These are phyloP conservation scores for Leptura quadrifasciata DNA, from an alignment of 2,888 invertebrate species.

Conservation along the genomic window DNA sequence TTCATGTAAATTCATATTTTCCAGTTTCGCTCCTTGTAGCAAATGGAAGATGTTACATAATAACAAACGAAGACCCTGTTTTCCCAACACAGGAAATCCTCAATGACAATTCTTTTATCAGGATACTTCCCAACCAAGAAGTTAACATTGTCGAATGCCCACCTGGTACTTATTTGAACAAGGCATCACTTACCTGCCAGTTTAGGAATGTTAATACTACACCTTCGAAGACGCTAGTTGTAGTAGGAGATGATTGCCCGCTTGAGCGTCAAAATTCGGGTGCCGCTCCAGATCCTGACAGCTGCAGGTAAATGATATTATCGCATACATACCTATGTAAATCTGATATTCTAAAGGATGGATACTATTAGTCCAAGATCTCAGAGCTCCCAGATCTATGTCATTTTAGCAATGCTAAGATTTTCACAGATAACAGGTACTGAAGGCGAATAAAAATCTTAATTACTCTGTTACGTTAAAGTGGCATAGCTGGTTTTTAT, in stretches of 20 bases:
- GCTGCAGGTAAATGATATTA: conserved; percentile 48
- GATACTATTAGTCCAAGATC: too few relatives aligned
- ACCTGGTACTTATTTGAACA: conserved; percentile 34
- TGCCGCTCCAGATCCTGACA: conserved; percentile 45
- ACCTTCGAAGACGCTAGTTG: background rate
- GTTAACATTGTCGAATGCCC: conserved; percentile 24
- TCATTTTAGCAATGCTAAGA: too few relatives aligned
- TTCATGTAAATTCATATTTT: too few relatives aligned
- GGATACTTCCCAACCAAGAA: conserved; percentile 22
- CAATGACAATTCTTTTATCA: conserved; percentile 16
- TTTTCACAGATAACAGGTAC: too few relatives aligned
- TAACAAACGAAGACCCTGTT: conserved; percentile 35
- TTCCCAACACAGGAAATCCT: conserved; percentile 31
- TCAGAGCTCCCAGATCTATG: too few relatives aligned
- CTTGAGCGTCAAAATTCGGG: background rate
- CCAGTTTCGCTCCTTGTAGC: conserved; percentile 18
- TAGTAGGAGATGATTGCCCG: background rate
- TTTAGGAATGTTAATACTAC: background rate
- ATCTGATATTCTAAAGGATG: too few relatives aligned
- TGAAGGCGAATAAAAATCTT: too few relatives aligned
- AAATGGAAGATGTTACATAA: conserved; percentile 12
- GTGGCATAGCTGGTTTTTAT: too few relatives aligned
- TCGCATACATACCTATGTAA: too few relatives aligned
- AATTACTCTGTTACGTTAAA: too few relatives aligned
- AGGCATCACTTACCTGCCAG: conserved; percentile 13